Conservation (phyloP, 2,113 vertebrate genomes). For the Pithys albifrons region DNA sequence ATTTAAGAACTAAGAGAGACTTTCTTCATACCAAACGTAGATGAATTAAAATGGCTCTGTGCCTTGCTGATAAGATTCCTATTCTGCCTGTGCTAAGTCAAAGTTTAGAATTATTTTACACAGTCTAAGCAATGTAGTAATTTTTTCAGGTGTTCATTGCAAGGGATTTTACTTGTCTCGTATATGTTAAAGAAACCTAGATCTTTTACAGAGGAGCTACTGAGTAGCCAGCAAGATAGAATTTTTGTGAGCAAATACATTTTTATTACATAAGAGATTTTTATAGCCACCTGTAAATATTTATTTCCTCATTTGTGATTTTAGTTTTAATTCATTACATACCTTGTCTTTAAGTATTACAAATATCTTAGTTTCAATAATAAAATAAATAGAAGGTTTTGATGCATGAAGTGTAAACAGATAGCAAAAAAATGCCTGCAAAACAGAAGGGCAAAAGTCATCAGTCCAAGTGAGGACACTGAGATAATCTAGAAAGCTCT, state of each 20-base stretch:
- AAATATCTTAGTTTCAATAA: not conserved
- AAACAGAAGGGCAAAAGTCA: not conserved
- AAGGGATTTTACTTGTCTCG: not conserved
- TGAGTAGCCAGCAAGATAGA: not conserved
- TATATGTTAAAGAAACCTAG: not conserved
- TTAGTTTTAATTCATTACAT: not conserved
- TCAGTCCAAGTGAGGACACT: not conserved
- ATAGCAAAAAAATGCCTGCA: not conserved
- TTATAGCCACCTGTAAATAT: not conserved
- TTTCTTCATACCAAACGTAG: not conserved
- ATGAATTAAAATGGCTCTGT: not conserved
- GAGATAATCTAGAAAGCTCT: not conserved
- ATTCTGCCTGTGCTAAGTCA: not conserved
- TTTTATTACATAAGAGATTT: not conserved
- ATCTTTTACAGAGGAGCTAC: not conserved
- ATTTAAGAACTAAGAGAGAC: not conserved
- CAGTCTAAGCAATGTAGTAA: accelerated
- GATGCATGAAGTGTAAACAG: not conserved
- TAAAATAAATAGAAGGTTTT: not conserved
- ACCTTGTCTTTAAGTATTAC: not conserved
- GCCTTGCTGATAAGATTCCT: not conserved
- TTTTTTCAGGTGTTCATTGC: not conserved
- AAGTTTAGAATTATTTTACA: not conserved
- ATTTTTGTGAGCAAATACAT: not conserved
- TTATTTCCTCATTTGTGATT: not conserved